A percentile compares a stretch with the other conserved stretches of the same genome.
phyloP scores from a whole-genome alignment of 2,113 vertebrate genomes.

The Globicephala melas region DNA sequence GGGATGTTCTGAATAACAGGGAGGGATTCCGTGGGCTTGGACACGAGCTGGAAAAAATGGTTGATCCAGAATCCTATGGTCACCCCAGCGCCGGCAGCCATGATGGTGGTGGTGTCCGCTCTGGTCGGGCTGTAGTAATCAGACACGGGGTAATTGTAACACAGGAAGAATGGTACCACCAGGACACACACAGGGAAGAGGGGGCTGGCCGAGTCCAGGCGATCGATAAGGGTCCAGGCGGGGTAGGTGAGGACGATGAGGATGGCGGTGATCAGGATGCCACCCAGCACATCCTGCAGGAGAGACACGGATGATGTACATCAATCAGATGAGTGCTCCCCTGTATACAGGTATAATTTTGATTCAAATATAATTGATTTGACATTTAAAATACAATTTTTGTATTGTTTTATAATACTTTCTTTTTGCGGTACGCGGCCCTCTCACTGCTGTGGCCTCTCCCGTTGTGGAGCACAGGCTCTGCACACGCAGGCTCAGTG shows the following conservation, averaged over 20 bases:
- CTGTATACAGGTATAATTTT: accelerated
- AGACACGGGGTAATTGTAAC: slow-evolving; percentile 91
- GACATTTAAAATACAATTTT: not conserved
- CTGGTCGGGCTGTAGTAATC: slow-evolving; percentile 93
- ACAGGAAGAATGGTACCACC: slow-evolving; percentile 85
- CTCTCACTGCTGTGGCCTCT: too few relatives aligned
- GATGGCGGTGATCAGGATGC: slow-evolving; percentile 83
- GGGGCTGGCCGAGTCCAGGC: slow-evolving; percentile 85
- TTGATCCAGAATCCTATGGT: slow-evolving; percentile 92
- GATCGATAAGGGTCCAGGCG: slow-evolving; percentile 88
- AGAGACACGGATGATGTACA: not conserved
- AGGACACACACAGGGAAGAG: slow-evolving; percentile 86
- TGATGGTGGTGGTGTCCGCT: slow-evolving; percentile 93
- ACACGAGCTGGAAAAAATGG: slow-evolving; percentile 75
- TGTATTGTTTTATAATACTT: not conserved
- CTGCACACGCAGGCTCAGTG: too few relatives aligned
- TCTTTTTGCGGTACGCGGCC: too few relatives aligned
- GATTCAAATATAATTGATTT: not conserved
- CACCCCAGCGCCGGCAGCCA: slow-evolving; percentile 87
- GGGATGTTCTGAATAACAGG: slow-evolving; percentile 77
- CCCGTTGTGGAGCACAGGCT: too few relatives aligned
- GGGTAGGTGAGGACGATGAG: slow-evolving; percentile 87
- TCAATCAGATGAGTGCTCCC: not conserved
- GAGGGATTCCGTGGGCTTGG: slow-evolving; percentile 76
- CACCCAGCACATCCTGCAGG: slow-evolving; percentile 92